A percentile compares a stretch with the other conserved stretches of the same genome.
These are phyloP conservation scores for Pristis pectinata DNA, from an alignment of 2,797 vertebrate species.

Conservation along the genomic window DNA sequence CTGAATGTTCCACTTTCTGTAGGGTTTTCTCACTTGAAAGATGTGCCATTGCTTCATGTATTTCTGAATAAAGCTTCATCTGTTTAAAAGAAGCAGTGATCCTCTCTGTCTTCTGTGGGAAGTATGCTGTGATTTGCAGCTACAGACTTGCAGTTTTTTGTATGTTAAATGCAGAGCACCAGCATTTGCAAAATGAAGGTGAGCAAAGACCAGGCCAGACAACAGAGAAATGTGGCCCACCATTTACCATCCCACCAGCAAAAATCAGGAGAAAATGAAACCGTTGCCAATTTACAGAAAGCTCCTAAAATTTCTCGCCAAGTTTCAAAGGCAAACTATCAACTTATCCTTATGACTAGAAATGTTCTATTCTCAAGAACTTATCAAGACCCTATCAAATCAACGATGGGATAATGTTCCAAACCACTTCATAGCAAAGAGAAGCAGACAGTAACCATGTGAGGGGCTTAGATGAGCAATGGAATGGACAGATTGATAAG, in stretches of 20 bases:
- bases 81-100: constrained; percentile 12
- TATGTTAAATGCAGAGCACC: neutral
- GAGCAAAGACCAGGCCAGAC: neutral
- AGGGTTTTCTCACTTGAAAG: neutral
- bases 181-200: neutral
- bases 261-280: neutral
- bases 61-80: constrained; percentile 25
- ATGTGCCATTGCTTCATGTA: constrained; percentile 31
- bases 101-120: neutral
- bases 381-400: neutral
- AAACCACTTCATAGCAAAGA: neutral
- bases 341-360: neutral
- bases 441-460: neutral
- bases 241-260: neutral
- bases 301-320: neutral
- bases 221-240: neutral
- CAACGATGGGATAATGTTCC: neutral
- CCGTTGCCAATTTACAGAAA: neutral
- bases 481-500: neutral
- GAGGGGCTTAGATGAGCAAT: neutral
- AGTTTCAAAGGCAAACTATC: neutral
- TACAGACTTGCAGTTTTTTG: neutral
- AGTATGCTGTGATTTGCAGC: neutral
- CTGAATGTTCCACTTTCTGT: constrained; percentile 31
- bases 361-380: neutral